Evolutionary conservation across 2,113 vertebrate genomes (phyloP).

Genomic region (Zosterops hypoxanthus): DNA sequence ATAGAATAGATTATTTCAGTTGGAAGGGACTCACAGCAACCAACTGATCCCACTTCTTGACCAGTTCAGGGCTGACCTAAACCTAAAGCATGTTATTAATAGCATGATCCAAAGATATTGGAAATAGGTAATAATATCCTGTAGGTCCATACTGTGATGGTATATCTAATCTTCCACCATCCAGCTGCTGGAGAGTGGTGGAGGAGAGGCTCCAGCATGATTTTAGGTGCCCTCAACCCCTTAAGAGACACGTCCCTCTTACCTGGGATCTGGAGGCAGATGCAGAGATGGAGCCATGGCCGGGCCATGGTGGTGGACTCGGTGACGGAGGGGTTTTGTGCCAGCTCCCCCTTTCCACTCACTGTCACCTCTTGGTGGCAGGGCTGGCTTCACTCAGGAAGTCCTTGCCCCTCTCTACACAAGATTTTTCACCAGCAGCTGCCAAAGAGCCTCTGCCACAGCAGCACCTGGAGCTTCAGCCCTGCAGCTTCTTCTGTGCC

Average conservation of each 20-base stretch:
- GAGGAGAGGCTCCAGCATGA: background rate
- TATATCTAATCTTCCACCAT: background rate
- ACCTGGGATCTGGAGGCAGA: constrained; percentile 56
- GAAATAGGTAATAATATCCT: background rate
- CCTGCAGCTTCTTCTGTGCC: fast-evolving
- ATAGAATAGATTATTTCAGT: background rate
- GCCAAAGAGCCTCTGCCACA: background rate
- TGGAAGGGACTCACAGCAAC: background rate
- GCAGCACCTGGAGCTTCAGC: background rate
- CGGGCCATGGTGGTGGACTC: background rate
- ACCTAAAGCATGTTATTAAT: background rate
- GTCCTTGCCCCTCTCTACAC: background rate
- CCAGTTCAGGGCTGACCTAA: background rate
- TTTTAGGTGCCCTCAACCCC: background rate
- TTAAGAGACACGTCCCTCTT: background rate
- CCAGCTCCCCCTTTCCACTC: background rate
- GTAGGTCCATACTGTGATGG: background rate
- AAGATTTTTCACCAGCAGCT: background rate
- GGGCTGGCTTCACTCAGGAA: background rate
- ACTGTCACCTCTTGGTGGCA: background rate
- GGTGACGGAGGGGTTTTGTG: background rate
- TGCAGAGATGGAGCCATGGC: background rate
- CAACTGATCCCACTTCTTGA: background rate
- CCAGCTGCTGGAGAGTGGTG: background rate
- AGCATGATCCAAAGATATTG: fast-evolving